Conservation (phyloP, 2,113 vertebrate species). For the Notechis scutatus region DNA sequence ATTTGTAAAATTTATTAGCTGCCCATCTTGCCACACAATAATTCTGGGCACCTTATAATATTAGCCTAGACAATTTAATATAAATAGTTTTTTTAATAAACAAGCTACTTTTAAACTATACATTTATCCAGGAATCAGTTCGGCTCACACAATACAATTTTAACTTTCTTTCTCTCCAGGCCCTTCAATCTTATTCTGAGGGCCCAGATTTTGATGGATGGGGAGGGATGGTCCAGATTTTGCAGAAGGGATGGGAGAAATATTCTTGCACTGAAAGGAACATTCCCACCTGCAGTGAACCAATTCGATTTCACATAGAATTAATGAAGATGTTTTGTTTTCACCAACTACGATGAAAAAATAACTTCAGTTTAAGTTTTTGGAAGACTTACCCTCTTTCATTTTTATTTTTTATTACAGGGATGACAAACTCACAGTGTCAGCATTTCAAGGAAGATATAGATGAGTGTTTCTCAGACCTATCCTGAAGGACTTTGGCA, state of each 20-base stretch:
- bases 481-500: no score
- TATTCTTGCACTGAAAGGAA: neutral
- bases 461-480: no score
- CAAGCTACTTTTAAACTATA: neutral
- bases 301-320: neutral
- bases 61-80: neutral
- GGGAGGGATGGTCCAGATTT: no score
- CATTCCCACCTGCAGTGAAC: neutral
- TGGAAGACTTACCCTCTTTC: neutral
- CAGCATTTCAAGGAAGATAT: no score
- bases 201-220: neutral
- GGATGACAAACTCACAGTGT: no score
- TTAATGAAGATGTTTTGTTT: neutral
- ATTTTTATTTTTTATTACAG: neutral
- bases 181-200: neutral
- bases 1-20: neutral
- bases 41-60: neutral
- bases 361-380: neutral
- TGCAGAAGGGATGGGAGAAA: neutral
- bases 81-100: neutral
- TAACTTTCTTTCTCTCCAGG: neutral
- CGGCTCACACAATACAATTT: neutral
- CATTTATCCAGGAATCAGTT: neutral
- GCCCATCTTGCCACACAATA: neutral
- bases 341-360: neutral